Percentiles rank a stretch among this genome's conserved stretches.
phyloP scores from a whole-genome alignment of 1,140 invertebrate species.

The Drosophila athabasca region DNA sequence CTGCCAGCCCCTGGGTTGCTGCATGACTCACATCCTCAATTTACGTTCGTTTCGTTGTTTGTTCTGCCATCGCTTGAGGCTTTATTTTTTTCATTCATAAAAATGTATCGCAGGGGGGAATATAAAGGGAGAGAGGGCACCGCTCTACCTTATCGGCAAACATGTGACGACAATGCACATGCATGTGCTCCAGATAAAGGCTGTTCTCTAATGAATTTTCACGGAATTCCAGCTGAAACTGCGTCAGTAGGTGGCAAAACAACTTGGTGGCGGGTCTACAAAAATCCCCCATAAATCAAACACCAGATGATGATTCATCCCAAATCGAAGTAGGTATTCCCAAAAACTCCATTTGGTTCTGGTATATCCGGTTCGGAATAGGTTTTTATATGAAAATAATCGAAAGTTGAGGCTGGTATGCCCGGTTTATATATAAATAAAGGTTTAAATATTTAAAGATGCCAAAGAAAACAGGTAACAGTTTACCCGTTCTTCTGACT shows the following conservation, averaged over 20 bases:
- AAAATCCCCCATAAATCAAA: constrained; percentile 23
- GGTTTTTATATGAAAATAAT: too few relatives aligned
- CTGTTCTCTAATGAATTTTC: constrained; percentile 15
- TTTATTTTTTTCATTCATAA: constrained; percentile 40
- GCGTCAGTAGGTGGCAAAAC: constrained; percentile 23
- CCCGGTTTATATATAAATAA: constrained; percentile 6
- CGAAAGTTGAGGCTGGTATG: constrained; percentile 4
- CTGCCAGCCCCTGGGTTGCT: constrained; percentile 3
- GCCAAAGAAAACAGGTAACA: too few relatives aligned
- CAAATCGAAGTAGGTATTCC: constrained; percentile 10
- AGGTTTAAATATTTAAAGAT: too few relatives aligned
- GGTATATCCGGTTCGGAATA: too few relatives aligned
- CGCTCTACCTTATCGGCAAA: constrained; percentile 23
- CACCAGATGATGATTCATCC: constrained; percentile 25
- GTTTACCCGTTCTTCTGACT: too few relatives aligned
- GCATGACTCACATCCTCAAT: constrained; percentile 58
- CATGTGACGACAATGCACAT: constrained; percentile 38
- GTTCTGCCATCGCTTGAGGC: constrained; percentile 11
- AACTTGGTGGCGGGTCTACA: not conserved
- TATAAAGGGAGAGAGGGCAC: too few relatives aligned
- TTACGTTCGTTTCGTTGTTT: constrained; percentile 37
- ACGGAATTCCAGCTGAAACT: constrained; percentile 4
- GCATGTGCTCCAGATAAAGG: not conserved
- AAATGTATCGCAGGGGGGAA: constrained; percentile 2
- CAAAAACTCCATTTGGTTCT: too few relatives aligned